phyloP scores from a whole-genome alignment of 2,797 vertebrate species.

The Semaprochilodus insignis region DNA sequence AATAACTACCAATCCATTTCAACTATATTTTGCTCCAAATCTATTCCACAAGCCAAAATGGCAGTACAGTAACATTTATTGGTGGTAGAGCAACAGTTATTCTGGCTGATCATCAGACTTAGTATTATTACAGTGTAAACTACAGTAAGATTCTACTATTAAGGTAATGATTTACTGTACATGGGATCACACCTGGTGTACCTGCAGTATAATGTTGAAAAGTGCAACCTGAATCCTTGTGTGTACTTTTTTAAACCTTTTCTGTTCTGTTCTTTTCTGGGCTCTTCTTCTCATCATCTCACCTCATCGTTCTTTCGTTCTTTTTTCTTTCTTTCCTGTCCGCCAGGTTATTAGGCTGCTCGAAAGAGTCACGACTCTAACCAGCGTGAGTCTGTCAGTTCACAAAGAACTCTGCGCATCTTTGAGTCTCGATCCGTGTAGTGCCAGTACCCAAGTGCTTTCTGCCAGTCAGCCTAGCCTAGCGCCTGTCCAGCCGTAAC shows the following conservation, averaged over 20 bases:
- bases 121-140: constrained; percentile 3
- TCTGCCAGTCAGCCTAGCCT: constrained; percentile 69
- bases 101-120: constrained; percentile 27
- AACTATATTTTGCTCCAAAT: neutral
- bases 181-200: constrained; percentile 30
- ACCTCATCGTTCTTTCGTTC: constrained; percentile 78
- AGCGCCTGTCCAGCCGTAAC: constrained; percentile 71
- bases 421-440: constrained; percentile 69
- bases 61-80: neutral
- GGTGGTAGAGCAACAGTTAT: constrained; percentile 10
- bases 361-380: constrained; percentile 87
- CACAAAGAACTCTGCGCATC: constrained; percentile 68
- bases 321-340: constrained; percentile 77
- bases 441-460: constrained; percentile 73
- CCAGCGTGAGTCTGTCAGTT: constrained; percentile 85
- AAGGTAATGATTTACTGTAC: constrained; percentile 7
- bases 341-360: constrained; percentile 87
- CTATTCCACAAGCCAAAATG: neutral
- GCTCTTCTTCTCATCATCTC: constrained; percentile 66
- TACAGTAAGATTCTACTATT: neutral
- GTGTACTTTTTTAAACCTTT: constrained; percentile 60
- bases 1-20: neutral
- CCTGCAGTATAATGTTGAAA: constrained; percentile 51
- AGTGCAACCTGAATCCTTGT: constrained; percentile 60
- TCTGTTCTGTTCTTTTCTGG: constrained; percentile 61